Evolutionary conservation across 1,140 invertebrate genomes (phyloP).

Genomic region (Eciton burchellii): DNA sequence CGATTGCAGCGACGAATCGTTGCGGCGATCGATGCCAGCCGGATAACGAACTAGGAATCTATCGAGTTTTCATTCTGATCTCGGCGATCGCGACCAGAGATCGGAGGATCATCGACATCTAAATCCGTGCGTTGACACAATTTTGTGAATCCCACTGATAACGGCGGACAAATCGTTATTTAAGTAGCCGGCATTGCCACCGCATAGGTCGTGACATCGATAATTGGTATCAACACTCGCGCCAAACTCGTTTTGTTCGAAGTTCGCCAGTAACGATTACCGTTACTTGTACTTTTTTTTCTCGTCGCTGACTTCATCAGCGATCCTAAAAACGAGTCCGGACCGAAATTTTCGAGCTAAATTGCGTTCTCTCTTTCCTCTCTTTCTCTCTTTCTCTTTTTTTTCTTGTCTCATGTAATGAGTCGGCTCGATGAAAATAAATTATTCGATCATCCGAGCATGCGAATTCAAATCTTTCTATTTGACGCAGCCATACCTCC

Average conservation of each 20-base stretch:
- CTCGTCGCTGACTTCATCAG: slow-evolving; percentile 42
- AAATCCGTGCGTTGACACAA: slow-evolving; percentile 12
- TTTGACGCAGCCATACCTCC: neutral
- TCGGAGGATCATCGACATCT: neutral
- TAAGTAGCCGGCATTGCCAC: neutral
- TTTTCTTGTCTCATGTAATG: too few relatives aligned
- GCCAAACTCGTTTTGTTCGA: slow-evolving; percentile 28
- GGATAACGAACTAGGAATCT: neutral
- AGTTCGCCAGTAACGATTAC: slow-evolving; percentile 4
- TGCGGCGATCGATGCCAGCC: neutral
- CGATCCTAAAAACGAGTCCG: neutral
- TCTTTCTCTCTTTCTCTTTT: too few relatives aligned
- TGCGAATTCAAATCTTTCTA: neutral
- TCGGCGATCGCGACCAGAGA: neutral
- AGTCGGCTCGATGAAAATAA: neutral
- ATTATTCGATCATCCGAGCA: neutral
- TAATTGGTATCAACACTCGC: slow-evolving; percentile 23
- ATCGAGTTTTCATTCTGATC: neutral
- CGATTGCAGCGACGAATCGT: neutral
- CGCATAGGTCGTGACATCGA: slow-evolving; percentile 28
- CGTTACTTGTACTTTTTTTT: slow-evolving; percentile 1
- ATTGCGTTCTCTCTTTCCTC: neutral
- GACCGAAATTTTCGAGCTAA: slow-evolving; percentile 14
- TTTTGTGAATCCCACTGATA: slow-evolving; percentile 25
- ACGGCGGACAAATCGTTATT: slow-evolving; percentile 19